phyloP scores from a whole-genome alignment of 2,113 vertebrate genomes.

The Coturnix japonica region DNA sequence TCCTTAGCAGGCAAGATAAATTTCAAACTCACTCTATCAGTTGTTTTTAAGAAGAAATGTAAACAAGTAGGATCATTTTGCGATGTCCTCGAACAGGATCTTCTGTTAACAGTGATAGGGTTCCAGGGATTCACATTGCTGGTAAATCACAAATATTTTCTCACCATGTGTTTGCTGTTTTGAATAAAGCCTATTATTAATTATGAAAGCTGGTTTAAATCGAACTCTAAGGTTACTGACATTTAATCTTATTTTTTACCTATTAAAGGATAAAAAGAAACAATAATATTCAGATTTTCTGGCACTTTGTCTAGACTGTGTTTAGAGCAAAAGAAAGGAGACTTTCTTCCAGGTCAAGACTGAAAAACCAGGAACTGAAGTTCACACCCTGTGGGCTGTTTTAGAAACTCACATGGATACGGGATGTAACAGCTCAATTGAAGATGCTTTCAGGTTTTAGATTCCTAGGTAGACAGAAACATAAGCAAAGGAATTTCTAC shows the following conservation, averaged over 20 bases:
- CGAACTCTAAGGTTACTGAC: not conserved
- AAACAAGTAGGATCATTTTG: constrained; percentile 59
- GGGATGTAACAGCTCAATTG: not conserved
- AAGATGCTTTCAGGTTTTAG: not conserved
- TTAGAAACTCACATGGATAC: not conserved
- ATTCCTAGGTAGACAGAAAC: not conserved
- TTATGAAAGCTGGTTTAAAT: not conserved
- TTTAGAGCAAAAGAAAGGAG: not conserved
- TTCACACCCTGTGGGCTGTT: not conserved
- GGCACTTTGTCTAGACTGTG: not conserved
- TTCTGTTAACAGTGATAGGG: constrained; percentile 3
- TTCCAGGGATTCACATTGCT: not conserved
- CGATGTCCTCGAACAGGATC: constrained; percentile 7
- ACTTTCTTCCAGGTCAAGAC: not conserved
- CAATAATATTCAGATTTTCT: not conserved
- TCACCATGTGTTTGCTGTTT: not conserved
- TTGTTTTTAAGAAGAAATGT: constrained; percentile 65
- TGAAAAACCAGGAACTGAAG: not conserved
- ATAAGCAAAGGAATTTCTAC: not conserved
- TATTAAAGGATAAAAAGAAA: not conserved
- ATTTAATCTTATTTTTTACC: not conserved
- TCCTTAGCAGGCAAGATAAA: constrained; percentile 69
- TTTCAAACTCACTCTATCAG: constrained; percentile 51
- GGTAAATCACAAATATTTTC: constrained; percentile 6
- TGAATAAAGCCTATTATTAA: not conserved